Percentiles rank a stretch among this genome's conserved stretches.
Conservation (phyloP, 2,113 vertebrate species). For the Lamprotornis superbus region DNA sequence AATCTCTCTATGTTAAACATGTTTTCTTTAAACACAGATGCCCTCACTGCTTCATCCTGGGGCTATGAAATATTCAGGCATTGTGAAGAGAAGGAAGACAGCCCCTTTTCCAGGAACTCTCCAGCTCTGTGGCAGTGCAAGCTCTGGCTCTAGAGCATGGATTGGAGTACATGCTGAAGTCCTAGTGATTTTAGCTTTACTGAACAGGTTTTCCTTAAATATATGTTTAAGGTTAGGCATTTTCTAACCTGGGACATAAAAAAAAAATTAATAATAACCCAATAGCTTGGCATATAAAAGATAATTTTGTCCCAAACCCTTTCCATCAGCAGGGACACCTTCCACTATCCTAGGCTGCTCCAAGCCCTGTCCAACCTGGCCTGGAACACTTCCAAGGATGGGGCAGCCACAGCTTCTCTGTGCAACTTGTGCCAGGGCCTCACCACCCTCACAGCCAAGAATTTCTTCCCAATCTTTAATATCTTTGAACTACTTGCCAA, state of each 20-base stretch:
- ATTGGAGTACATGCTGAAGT: neutral
- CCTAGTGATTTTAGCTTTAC: neutral
- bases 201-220: neutral
- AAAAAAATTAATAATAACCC: no score
- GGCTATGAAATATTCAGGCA: neutral
- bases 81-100: neutral
- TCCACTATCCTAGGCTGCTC: neutral
- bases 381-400: neutral
- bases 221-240: neutral
- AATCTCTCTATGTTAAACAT: neutral
- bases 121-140: neutral
- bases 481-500: neutral
- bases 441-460: accelerated
- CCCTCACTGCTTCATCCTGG: neutral
- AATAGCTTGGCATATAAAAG: neutral
- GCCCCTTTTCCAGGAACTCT: neutral
- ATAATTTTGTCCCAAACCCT: no score
- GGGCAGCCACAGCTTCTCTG: neutral
- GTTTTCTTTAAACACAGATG: neutral
- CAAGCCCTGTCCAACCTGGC: accelerated
- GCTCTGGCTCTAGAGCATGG: neutral
- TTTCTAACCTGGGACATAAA: neutral
- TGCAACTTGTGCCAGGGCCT: neutral
- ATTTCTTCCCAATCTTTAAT: neutral
- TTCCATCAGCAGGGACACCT: neutral